These are phyloP conservation scores for Champsocephalus gunnari DNA, from an alignment of 2,797 vertebrate species.

Conservation along the genomic window DNA sequence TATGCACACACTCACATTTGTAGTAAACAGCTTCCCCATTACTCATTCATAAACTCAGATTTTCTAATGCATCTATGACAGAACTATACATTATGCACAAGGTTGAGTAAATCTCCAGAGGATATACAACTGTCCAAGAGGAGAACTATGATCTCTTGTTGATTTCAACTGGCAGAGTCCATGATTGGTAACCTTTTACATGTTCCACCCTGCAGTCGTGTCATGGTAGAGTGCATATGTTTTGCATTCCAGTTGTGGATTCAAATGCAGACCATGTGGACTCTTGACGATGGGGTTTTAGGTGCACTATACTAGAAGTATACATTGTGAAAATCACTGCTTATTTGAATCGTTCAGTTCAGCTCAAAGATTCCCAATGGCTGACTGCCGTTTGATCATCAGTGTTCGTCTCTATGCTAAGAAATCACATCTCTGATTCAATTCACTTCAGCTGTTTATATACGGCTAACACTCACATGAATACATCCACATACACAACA, in stretches of 20 bases:
- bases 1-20: constrained; percentile 39
- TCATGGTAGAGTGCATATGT: constrained; percentile 13
- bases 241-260: constrained; percentile 30
- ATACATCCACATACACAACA: too few relatives aligned
- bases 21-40: constrained; percentile 46
- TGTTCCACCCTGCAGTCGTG: constrained; percentile 16
- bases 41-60: constrained; percentile 41
- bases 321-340: background rate
- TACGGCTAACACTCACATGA: too few relatives aligned
- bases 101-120: background rate
- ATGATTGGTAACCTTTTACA: constrained; percentile 20
- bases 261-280: constrained; percentile 35
- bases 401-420: background rate
- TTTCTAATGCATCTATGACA: constrained; percentile 18
- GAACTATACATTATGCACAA: constrained; percentile 4
- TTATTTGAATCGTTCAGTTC: background rate
- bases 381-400: background rate
- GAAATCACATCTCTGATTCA: background rate
- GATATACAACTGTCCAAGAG: background rate
- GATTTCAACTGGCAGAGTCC: background rate
- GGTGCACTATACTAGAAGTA: background rate
- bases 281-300: background rate
- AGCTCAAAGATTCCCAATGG: background rate
- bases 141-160: constrained; percentile 7
- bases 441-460: background rate